Evolutionary conservation across 2,797 vertebrate genomes (phyloP).

Genomic region (Sitta carolinensis): DNA sequence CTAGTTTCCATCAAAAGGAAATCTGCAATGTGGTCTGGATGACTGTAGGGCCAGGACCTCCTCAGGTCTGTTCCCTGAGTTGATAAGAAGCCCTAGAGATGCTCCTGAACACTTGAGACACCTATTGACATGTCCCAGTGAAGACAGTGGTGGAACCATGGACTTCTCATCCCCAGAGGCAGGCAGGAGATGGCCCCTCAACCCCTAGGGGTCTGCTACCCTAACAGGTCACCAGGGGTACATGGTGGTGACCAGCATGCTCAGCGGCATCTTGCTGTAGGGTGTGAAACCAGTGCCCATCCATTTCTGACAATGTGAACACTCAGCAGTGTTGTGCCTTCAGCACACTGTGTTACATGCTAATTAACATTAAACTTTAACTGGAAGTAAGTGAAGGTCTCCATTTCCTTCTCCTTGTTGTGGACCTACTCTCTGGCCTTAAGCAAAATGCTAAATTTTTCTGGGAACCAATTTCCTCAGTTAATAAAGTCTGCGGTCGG

Average conservation of each 20-base stretch:
- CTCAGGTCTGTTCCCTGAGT: not conserved
- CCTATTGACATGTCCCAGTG: fast-evolving
- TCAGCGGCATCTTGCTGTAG: not conserved
- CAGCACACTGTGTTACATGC: not conserved
- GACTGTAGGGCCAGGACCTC: not conserved
- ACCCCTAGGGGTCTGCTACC: not conserved
- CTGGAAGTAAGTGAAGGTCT: not conserved
- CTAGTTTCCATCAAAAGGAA: not conserved
- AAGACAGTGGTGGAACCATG: fast-evolving
- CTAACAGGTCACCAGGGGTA: not conserved
- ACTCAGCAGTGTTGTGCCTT: not conserved
- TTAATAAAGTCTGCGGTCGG: not conserved
- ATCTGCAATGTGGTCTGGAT: not conserved
- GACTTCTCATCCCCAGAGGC: not conserved
- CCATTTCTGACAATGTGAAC: not conserved
- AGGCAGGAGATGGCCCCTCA: not conserved
- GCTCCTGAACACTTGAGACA: not conserved
- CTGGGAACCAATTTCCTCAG: constrained; percentile 20
- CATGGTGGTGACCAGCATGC: fast-evolving
- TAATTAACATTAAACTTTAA: not conserved
- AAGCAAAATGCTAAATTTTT: constrained; percentile 17
- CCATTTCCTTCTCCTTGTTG: not conserved
- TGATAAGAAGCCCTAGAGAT: not conserved
- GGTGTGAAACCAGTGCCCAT: not conserved
- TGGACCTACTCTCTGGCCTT: not conserved